These are phyloP conservation scores for Hozukius guyotensis DNA, from an alignment of 2,797 vertebrate genomes.

Conservation along the genomic window DNA sequence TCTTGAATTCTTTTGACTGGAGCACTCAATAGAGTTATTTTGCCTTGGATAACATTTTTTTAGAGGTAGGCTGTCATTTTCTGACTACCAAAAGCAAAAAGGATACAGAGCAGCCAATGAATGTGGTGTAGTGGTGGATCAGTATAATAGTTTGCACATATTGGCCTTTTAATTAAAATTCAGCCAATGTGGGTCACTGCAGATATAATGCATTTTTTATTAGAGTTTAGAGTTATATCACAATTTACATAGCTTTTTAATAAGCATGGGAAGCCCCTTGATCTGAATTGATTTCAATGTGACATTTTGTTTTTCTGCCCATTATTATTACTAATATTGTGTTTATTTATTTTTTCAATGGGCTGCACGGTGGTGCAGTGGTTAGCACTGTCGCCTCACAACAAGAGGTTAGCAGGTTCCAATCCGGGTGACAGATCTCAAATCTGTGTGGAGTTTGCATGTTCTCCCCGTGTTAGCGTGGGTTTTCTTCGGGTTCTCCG, in stretches of 20 bases:
- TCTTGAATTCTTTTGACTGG: conserved; percentile 6
- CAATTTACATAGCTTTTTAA: not conserved
- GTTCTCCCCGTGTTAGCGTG: too few species aligned
- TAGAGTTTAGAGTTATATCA: not conserved
- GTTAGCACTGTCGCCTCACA: too few species aligned
- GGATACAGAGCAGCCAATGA: not conserved
- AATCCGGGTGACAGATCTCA: accelerated
- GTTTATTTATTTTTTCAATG: not conserved
- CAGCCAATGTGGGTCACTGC: not conserved
- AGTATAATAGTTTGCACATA: not conserved
- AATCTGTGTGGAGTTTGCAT: too few species aligned
- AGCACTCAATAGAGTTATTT: not conserved
- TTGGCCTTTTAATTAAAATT: not conserved
- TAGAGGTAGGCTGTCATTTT: not conserved
- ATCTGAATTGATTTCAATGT: not conserved
- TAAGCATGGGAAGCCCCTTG: not conserved
- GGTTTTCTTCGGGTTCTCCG: too few species aligned
- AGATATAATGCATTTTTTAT: not conserved
- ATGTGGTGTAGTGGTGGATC: not conserved
- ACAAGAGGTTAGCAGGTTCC: accelerated
- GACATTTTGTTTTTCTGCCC: conserved; percentile 15
- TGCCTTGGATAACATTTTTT: conserved; percentile 6
- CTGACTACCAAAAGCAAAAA: not conserved
- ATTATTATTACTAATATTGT: not conserved
- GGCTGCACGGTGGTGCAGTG: too few species aligned